phyloP scores from a whole-genome alignment of 2,797 vertebrate species.

The Cygnus olor region DNA sequence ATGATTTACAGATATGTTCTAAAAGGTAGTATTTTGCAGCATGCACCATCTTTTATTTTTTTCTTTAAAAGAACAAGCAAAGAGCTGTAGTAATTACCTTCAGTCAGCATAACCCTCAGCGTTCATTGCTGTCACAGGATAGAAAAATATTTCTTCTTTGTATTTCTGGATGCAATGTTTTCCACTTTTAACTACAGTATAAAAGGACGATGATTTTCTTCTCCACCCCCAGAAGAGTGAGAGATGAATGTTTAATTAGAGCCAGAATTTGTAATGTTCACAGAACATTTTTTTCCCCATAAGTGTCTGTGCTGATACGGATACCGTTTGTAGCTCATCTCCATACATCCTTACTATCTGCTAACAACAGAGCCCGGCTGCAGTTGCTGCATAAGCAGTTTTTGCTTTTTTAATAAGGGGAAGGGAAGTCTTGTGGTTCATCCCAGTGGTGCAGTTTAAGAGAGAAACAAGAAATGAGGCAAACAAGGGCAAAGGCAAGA shows the following conservation, averaged over 20 bases:
- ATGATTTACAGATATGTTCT: constrained; percentile 42
- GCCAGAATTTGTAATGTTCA: constrained; percentile 60
- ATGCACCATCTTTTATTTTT: neutral
- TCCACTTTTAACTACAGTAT: constrained; percentile 53
- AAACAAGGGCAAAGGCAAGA: constrained; percentile 53
- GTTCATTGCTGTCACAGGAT: constrained; percentile 37
- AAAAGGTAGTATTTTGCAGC: neutral
- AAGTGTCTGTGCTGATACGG: constrained; percentile 44
- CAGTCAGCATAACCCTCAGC: constrained; percentile 18
- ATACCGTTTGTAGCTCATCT: constrained; percentile 62
- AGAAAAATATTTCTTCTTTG: constrained; percentile 34
- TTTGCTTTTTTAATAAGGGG: constrained; percentile 78
- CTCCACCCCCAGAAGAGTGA: constrained; percentile 49
- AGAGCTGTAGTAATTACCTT: constrained; percentile 30
- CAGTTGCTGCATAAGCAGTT: constrained; percentile 79
- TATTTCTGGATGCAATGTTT: constrained; percentile 55
- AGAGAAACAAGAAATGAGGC: constrained; percentile 61
- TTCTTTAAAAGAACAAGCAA: neutral
- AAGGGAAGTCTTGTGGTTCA: constrained; percentile 62
- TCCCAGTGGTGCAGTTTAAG: constrained; percentile 75
- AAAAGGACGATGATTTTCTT: constrained; percentile 65
- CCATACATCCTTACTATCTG: constrained; percentile 71
- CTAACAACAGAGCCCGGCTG: constrained; percentile 69
- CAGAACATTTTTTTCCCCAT: constrained; percentile 36
- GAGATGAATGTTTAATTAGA: constrained; percentile 69